Evolutionary conservation across 2,888 invertebrate genomes (phyloP).

Genomic region (Branchellion lobata): DNA sequence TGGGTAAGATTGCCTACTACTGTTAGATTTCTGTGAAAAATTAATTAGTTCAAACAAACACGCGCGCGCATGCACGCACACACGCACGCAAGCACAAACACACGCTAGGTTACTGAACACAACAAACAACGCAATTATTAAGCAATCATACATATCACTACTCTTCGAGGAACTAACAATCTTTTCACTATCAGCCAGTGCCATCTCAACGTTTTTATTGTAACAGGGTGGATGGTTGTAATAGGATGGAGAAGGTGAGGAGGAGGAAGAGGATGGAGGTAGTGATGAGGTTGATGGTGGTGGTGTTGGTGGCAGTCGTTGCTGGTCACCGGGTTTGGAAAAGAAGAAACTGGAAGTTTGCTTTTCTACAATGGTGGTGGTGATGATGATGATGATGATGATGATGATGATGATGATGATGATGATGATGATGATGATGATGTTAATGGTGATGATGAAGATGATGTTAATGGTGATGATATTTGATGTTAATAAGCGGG

Average conservation of each 20-base stretch:
- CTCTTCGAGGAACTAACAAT: not conserved
- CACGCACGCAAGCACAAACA: not conserved
- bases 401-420: slow-evolving; percentile 3
- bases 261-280: not conserved
- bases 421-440: not conserved
- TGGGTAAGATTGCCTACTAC: too few species aligned
- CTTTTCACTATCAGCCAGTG: not conserved
- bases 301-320: not conserved
- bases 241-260: not conserved
- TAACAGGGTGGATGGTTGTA: not conserved
- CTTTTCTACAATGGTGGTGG: not conserved
- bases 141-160: not conserved
- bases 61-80: not conserved
- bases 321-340: not conserved
- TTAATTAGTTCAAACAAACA: not conserved
- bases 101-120: too few species aligned
- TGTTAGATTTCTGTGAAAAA: not conserved
- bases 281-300: not conserved
- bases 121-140: too few species aligned
- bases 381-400: not conserved
- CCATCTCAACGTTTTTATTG: not conserved
- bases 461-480: not conserved
- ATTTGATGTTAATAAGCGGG: too few species aligned
- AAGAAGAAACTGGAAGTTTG: slow-evolving; percentile 15
- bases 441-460: not conserved